Evolutionary conservation across 2,797 vertebrate species (phyloP), one percentile per base, ranked within the genome.

Genomic region (Aselliscus stoliczkanus): DNA sequence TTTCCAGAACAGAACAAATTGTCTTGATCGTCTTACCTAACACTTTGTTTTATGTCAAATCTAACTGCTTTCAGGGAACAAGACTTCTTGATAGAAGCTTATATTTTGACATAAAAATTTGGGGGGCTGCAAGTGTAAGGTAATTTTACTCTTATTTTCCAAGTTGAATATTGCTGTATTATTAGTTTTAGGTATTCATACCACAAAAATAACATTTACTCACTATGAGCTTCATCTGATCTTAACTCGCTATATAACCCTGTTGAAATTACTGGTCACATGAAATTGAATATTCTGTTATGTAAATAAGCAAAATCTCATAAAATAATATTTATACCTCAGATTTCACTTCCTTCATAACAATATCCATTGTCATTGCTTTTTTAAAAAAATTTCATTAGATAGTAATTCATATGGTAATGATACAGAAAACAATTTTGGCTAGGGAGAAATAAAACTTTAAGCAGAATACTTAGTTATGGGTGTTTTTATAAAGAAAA

Each of bases 21-120:
- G 96, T 97, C 96, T 95, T 93, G 76, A 83, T 95, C 94, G 92
- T 82, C 95, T 97, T 96, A 90, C 90, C 96, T 84, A 81, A 93
- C 82, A 58, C 65, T 96, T 84, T 52, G 92, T 88, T 95, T 96
- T 88, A 82, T 91, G 94, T 95, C 95, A 96, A 85, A 88, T 82
- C 37, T 93, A 86, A 23, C 62, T 62, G 92, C 94, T 94, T 94
- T 93, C 58, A 79, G 88, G 69, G 94, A 93, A 75, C 2, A 86
- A 70, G 50, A 67, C 31, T 95, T 94, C 70, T 60, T 94, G 95
- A 88, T 94, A 73, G 81, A 77, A 95, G 65, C 83, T 94, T 81
- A 3, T 93, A 92, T 97, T 97, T 93, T 97, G 93, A 96, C 93
- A 85, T 82, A 54, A 81, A 90, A 88, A 65, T 52, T 91, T 89